These are phyloP conservation scores for Ellobius talpinus DNA, from an alignment of 2,113 vertebrate species.

Conservation along the genomic window DNA sequence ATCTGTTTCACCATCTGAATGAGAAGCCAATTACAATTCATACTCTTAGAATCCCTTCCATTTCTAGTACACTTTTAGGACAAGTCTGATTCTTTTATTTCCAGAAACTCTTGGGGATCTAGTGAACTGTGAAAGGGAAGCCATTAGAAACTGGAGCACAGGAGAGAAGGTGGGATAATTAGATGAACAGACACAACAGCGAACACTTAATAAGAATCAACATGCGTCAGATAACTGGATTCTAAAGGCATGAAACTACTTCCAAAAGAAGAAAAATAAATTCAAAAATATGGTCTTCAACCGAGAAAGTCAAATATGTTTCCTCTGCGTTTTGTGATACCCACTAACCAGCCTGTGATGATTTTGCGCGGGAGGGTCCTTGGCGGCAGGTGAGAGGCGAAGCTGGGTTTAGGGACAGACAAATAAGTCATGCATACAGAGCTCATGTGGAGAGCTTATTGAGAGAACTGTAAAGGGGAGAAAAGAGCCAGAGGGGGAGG, in stretches of 20 bases:
- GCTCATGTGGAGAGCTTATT: too few species aligned
- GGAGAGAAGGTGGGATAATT: slow-evolving; percentile 65
- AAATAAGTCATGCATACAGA: too few species aligned
- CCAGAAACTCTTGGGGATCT: slow-evolving; percentile 75
- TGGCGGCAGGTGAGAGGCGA: too few species aligned
- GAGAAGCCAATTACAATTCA: not conserved
- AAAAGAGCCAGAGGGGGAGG: too few species aligned
- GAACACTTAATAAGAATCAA: slow-evolving; percentile 65
- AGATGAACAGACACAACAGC: slow-evolving; percentile 38
- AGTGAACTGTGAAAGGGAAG: slow-evolving; percentile 66
- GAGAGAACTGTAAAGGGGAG: too few species aligned
- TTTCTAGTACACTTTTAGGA: not conserved
- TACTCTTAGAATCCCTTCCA: not conserved
- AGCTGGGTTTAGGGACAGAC: too few species aligned
- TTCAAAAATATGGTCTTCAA: not conserved
- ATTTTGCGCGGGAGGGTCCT: too few species aligned
- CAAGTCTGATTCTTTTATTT: slow-evolving; percentile 40
- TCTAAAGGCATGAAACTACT: slow-evolving; percentile 53
- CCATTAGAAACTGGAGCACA: slow-evolving; percentile 30
- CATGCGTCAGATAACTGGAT: slow-evolving; percentile 51
- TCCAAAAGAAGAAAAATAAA: slow-evolving; percentile 21
- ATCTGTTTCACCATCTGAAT: not conserved
- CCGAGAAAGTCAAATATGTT: not conserved
- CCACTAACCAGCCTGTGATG: not conserved
- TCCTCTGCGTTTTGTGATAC: not conserved